Base-by-base conservation (phyloP, 2,888 invertebrate genomes). In the Hirtodrosophila cameraria region DNA sequence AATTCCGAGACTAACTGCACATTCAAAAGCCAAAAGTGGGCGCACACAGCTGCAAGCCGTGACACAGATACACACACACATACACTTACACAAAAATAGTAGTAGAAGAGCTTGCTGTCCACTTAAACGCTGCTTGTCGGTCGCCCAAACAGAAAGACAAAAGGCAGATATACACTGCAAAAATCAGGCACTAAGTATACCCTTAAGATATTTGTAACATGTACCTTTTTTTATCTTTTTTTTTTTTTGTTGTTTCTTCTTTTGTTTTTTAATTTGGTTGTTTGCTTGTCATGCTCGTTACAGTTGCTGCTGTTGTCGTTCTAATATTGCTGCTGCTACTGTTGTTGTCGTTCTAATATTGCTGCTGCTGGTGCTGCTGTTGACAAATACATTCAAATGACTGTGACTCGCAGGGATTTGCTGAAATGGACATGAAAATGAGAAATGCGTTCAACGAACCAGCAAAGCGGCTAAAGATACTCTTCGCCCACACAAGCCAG, bases 371-470 rank as follows among this genome's bases (percentile, higher is more conserved):
- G 16, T 49, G 33, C 12, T 69, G 60, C 62, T 64, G 74, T 77
- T 86, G 80, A 77, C 80, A 86, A 80, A 81, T 81, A 81, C 82
- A 81, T 77, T 84, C 75, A 68, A 73, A 80, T 80, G 72, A 54
- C 61, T 77, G 63, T 39, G 39, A 48, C 53, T 57, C 38, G 54
- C 60, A 54, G 50, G 58, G 53, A 53, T 58, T 66, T 68, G 53
- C 78, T 59, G 50, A 77, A 81, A 81, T 86, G 80, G 85, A 81
- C 86, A 81, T 59, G 86, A 86, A 84, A 86, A 81, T 84, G 86
- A 81, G 86, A 81, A 86, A 86, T 86, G 82, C 82, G 86, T 74
- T 70, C 86, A 86, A 84, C 82, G 86, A 81, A 86, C 85, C 82
- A 74, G 62, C 62, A 63, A 81, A 81, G 78, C 82, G 61, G 64